Percentiles rank a stretch among this genome's conserved stretches.
Evolutionary conservation across 2,888 invertebrate species (phyloP).

Genomic region (Phalera bucephala): DNA sequence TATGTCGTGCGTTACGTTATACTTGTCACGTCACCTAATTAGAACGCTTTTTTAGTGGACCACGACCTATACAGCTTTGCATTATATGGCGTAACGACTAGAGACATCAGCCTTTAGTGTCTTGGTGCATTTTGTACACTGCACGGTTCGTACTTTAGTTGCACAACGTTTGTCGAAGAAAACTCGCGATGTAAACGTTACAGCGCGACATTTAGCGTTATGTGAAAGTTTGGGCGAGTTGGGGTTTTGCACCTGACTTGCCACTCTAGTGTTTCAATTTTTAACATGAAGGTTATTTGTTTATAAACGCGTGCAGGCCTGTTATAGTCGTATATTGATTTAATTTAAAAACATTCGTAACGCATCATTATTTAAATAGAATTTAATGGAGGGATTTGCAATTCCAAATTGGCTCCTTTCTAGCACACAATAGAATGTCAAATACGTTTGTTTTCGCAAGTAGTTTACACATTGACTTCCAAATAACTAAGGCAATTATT

Average conservation of each 20-base stretch:
- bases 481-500: too few species aligned
- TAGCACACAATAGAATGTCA: too few species aligned
- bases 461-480: too few species aligned
- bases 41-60: conserved; percentile 22
- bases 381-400: too few species aligned
- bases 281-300: background rate
- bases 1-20: conserved; percentile 11
- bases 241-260: background rate
- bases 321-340: too few species aligned
- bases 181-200: conserved; percentile 6
- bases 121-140: conserved; percentile 11
- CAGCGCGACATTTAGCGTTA: conserved; percentile 2
- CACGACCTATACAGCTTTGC: conserved; percentile 13
- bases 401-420: too few species aligned
- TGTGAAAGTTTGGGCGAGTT: conserved; percentile 5
- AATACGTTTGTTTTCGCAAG: too few species aligned
- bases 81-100: conserved; percentile 12
- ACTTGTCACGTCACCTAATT: conserved; percentile 21
- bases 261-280: background rate
- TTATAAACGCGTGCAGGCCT: background rate
- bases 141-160: conserved; percentile 8
- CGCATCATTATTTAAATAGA: background rate
- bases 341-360: background rate
- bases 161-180: conserved; percentile 8
- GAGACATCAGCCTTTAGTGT: conserved; percentile 12